phyloP scores from a whole-genome alignment of 2,113 vertebrate genomes.

The Scolopax mira region DNA sequence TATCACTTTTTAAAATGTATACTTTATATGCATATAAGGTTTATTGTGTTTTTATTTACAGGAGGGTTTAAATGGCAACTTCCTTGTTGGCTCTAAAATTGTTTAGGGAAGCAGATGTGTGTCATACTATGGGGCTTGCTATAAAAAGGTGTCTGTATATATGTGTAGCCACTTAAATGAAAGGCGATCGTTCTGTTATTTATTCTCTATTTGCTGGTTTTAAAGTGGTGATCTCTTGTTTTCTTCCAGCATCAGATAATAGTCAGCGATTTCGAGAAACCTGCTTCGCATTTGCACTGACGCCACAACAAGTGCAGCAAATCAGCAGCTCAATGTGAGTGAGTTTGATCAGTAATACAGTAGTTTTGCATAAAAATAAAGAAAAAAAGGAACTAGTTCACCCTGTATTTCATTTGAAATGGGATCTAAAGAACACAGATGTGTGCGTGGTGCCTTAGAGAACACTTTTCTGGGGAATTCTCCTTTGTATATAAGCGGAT shows the following conservation, averaged over 20 bases:
- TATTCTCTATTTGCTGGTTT: neutral
- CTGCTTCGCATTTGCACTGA: conserved; percentile 97
- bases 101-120: neutral
- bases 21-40: neutral
- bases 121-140: neutral
- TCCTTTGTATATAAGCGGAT: neutral
- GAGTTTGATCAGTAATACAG: neutral
- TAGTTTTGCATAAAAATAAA: neutral
- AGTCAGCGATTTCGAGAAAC: conserved; percentile 99
- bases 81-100: neutral
- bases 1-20: neutral
- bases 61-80: neutral
- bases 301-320: conserved; percentile 97
- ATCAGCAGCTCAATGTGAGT: conserved; percentile 98
- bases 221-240: conserved; percentile 49
- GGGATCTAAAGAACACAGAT: neutral
- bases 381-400: neutral
- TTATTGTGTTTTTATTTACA: neutral
- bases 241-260: conserved; percentile 90
- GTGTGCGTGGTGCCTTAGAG: neutral
- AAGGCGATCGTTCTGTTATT: neutral
- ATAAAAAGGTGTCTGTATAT: neutral
- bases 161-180: neutral
- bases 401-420: rapidly evolving
- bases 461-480: neutral